Base-by-base conservation (phyloP, 1,140 invertebrate species). In the Drosophila chauvacae region DNA sequence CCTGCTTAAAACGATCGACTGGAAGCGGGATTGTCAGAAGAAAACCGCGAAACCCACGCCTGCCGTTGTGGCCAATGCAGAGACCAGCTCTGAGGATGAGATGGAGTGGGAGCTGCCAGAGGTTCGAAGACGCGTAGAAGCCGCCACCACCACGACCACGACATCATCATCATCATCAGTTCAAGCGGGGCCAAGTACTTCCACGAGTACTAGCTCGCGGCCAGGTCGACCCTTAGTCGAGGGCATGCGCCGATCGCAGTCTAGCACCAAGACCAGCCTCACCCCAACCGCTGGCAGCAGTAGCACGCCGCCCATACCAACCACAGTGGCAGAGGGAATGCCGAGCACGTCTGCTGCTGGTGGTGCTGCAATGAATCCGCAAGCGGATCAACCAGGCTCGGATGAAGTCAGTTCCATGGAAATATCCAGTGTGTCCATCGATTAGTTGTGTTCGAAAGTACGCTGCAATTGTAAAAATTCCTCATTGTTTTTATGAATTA, bases 1-100 rank as follows among this genome's bases (percentile, higher is more conserved):
- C 2, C 93, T 98, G 58, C 91, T 99, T 1, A 96, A 96, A 92
- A 96, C 96, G 1, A 98, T 99, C 51, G 95, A 96, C 33, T 94
- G 95, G 62, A 95, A 95, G 78, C 93, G 95, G 91, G 93, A 91
- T 35, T 58, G 57, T 58, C 70, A 73, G 58, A 80, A 78, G 47
- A 90, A 91, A 51, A 7, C 66, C 0, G 85, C 80, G 33, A 80
- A 74, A 3, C 33, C 64, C 0, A 51, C 80, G n/a, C 5, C 53
- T 26, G 20, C 37, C 10, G 68, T 55, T 2, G 73, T 76, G n/a
- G 80, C 77, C 14, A 80, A 58, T 55, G 85, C 85, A 0, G 91
- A 92, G 16, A 92, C 91, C 2, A 91, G 91, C 9, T 92, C 91
- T 14, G 91, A 91, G 56, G 91, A 86, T 45, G 91, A 92, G 44